A percentile compares a stretch with the other conserved stretches of the same genome.
These are phyloP conservation scores for Stomorhina lunata DNA, from an alignment of 2,888 invertebrate species.

Conservation along the genomic window DNA sequence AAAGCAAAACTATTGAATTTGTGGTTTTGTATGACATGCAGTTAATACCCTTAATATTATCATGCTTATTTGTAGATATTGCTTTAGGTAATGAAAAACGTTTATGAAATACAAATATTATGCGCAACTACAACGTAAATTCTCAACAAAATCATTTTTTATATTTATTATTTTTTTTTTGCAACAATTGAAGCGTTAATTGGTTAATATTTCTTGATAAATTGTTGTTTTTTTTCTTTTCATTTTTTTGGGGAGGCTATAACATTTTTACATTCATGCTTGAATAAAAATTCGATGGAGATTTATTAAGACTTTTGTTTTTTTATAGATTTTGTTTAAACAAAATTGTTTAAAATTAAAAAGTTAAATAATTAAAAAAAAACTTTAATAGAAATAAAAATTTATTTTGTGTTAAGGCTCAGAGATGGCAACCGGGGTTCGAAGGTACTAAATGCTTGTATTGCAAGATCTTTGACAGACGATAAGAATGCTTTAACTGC, in stretches of 20 bases:
- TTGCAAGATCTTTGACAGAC: too few species aligned
- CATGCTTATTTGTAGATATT: slow-evolving; percentile 21
- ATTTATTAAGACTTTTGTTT: slow-evolving; percentile 31
- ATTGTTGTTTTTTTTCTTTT: not conserved
- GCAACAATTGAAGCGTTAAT: slow-evolving; percentile 56
- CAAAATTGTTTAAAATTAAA: not conserved
- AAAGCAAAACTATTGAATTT: not conserved
- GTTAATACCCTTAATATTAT: slow-evolving; percentile 26
- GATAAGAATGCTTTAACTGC: too few species aligned
- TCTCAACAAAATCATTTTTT: slow-evolving; percentile 41
- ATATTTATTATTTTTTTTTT: too few species aligned
- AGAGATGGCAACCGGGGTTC: too few species aligned
- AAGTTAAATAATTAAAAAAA: not conserved
- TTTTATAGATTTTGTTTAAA: not conserved
- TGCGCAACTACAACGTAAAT: slow-evolving; percentile 54
- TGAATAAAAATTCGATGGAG: slow-evolving; percentile 51
- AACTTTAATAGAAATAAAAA: not conserved
- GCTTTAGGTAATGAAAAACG: slow-evolving; percentile 7
- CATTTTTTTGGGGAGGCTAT: not conserved
- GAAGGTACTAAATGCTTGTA: too few species aligned
- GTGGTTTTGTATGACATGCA: not conserved
- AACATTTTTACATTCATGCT: slow-evolving; percentile 58
- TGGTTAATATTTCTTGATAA: slow-evolving; percentile 26
- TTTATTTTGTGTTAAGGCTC: too few species aligned
- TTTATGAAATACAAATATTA: slow-evolving; percentile 40